Base-by-base conservation (phyloP, 2,888 invertebrate genomes). In the Torymus aiolomorphi region DNA sequence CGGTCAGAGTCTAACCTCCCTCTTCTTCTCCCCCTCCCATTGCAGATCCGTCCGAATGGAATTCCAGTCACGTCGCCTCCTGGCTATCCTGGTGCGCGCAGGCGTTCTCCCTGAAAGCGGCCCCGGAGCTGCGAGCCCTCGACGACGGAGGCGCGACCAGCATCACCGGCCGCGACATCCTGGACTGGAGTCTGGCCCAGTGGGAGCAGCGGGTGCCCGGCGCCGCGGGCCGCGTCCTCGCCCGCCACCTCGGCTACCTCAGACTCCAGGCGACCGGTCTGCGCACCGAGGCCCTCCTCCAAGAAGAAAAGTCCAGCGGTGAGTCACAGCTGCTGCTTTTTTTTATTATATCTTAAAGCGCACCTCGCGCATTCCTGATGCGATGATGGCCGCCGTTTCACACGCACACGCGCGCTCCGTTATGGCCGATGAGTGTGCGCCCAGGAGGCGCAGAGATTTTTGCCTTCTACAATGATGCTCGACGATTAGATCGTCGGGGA, bases 41-140 rank as follows among this genome's bases (percentile, higher is more conserved):
- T 42, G 56, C 87, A 93, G 94, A 94, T 92, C 94, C 94, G 42
- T 91, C 92, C 70, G 93, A 93, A 87, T 94, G 94, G 94, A 92
- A 91, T 80, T 86, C 90, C 16, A 89, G 89, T 51, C 92, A 94
- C 88, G 93, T 94, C 82, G 89, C 90, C 78, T 91, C 92, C 66
- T 94, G 94, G 94, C 88, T 94, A 65, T 89, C 90, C 61, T 94
- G 94, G 94, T 92, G 93, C 85, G 91, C 92, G 51, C 91, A 91
- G 73, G 92, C 93, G 84, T 94, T 94, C 86, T 90, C 92, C 57
- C 91, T 94, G 80, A 90, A 91, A 65, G 93, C 93, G 8, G 86
- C 90, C 80, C 93, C 93, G 56, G 91, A 92, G 83, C 86, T 91
- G 2, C 83, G 89, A 24, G 90, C 91, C 83, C 93, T 94, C 87